These are phyloP conservation scores for Canis aureus DNA, from an alignment of 2,113 vertebrate species.

Conservation along the genomic window DNA sequence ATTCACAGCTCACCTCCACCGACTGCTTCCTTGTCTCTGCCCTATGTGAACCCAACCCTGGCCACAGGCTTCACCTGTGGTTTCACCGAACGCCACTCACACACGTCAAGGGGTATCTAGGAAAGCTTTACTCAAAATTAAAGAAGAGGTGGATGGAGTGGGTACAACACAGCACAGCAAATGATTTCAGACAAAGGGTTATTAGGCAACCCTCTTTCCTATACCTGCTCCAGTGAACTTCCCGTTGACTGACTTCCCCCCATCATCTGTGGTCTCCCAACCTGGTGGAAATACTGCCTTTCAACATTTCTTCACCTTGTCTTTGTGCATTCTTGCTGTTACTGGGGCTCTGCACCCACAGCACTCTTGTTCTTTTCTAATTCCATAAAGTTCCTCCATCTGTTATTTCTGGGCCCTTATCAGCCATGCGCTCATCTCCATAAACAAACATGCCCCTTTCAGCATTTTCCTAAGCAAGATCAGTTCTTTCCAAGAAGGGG, in stretches of 20 bases:
- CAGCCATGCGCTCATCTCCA: not conserved
- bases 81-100: not conserved
- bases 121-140: not conserved
- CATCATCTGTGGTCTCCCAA: not conserved
- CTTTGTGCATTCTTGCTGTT: not conserved
- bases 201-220: not conserved
- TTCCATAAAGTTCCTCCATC: not conserved
- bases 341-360: not conserved
- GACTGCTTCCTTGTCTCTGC: not conserved
- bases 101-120: too few species aligned
- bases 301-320: not conserved
- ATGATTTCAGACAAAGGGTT: not conserved
- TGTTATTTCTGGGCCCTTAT: not conserved
- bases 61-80: not conserved
- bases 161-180: not conserved
- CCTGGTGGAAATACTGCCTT: not conserved
- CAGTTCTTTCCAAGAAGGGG: not conserved
- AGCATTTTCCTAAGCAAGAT: not conserved
- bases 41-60: not conserved
- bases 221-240: fast-evolving
- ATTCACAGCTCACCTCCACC: not conserved
- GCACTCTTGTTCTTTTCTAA: not conserved
- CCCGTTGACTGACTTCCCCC: not conserved
- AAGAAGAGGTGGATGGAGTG: not conserved
- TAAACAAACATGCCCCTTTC: not conserved